Evolutionary conservation across 1,140 invertebrate species (phyloP).

Genomic region (Vollenhovia emeryi): DNA sequence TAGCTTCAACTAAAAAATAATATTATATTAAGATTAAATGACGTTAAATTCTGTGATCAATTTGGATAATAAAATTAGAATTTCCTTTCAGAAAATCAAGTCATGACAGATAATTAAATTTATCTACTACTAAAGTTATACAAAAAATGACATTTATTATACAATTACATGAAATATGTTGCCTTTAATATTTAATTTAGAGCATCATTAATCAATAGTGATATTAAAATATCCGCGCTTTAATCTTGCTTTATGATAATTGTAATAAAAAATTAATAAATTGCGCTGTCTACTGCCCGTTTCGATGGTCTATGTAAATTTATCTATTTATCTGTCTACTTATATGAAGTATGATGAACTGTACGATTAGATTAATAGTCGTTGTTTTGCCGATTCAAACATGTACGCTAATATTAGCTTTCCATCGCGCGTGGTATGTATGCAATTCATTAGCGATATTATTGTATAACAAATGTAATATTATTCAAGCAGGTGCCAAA

Average conservation of each 20-base stretch:
- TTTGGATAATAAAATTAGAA: not conserved
- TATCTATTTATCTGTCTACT: not conserved
- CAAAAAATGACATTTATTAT: not conserved
- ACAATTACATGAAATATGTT: not conserved
- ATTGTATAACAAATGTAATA: constrained; percentile 32
- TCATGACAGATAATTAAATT: not conserved
- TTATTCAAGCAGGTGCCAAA: constrained; percentile 11
- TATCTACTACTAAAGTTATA: not conserved
- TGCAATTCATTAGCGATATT: constrained; percentile 45
- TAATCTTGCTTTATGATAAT: not conserved
- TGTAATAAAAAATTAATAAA: not conserved
- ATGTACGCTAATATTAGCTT: constrained; percentile 39
- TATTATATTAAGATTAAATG: not conserved
- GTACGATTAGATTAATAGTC: constrained; percentile 15
- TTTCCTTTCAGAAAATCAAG: not conserved
- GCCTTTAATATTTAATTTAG: constrained; percentile 3
- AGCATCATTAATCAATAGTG: not conserved
- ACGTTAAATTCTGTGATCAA: not conserved
- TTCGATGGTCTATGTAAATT: not conserved
- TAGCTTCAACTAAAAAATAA: not conserved
- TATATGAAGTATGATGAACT: constrained; percentile 12
- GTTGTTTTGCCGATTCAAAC: constrained; percentile 36
- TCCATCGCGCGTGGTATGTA: not conserved
- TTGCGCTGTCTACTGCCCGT: not conserved
- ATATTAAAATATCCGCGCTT: not conserved